Conservation (phyloP, 2,113 vertebrate genomes). For the Natator depressus region DNA sequence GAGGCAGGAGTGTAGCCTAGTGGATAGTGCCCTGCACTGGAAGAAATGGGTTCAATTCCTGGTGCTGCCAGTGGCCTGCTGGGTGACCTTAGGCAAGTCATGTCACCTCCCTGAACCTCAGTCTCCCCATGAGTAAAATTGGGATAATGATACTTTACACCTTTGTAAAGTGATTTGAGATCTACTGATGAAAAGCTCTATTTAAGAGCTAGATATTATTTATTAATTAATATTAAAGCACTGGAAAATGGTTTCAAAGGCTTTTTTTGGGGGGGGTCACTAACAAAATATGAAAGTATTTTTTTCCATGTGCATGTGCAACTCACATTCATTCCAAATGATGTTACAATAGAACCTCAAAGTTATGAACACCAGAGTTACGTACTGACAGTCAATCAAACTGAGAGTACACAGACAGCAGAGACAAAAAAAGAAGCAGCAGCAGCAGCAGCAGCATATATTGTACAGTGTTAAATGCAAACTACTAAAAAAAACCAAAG, state of each 20-base stretch:
- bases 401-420: too few species aligned
- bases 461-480: too few species aligned
- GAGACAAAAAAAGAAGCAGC: too few species aligned
- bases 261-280: background rate
- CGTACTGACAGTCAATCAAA: too few species aligned
- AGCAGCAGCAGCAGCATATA: too few species aligned
- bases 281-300: background rate
- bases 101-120: rapidly evolving
- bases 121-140: rapidly evolving
- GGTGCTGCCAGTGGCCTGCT: background rate
- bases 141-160: background rate
- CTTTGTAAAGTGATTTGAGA: background rate
- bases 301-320: background rate
- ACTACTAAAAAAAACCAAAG: too few species aligned
- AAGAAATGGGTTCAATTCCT: background rate
- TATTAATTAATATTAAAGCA: rapidly evolving
- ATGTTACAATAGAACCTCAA: background rate
- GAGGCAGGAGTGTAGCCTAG: background rate
- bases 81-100: background rate
- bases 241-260: background rate
- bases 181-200: background rate
- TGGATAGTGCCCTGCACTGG: background rate
- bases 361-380: too few species aligned
- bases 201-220: background rate
- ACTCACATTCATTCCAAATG: background rate